Evolutionary conservation across 2,797 vertebrate genomes (phyloP).

Genomic region (Lycodopsis pacificus): DNA sequence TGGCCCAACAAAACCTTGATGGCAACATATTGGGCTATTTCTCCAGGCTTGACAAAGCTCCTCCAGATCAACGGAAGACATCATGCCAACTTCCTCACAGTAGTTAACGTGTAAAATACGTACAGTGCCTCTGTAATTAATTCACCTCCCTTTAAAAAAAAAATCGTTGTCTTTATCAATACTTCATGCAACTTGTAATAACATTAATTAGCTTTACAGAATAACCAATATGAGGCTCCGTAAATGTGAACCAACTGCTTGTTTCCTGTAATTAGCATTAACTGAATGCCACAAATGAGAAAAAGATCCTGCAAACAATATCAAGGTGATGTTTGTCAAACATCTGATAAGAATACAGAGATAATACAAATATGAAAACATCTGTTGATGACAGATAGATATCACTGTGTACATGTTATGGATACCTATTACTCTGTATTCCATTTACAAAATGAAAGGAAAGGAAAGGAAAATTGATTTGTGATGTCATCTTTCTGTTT

Average conservation of each 20-base stretch:
- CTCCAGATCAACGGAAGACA: not conserved
- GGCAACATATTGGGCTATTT: not conserved
- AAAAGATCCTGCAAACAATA: not conserved
- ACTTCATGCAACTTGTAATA: not conserved
- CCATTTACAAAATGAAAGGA: too few relatives aligned
- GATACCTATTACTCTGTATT: not conserved
- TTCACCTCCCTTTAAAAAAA: not conserved
- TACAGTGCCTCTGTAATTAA: not conserved
- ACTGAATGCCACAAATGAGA: not conserved
- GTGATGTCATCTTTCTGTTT: not conserved
- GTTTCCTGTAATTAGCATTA: not conserved
- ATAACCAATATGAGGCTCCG: not conserved
- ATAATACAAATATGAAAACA: not conserved
- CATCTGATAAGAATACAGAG: not conserved
- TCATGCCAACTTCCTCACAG: too few relatives aligned
- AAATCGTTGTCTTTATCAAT: not conserved
- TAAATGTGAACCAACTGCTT: conserved; percentile 13
- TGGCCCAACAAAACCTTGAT: not conserved
- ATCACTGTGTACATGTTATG: not conserved
- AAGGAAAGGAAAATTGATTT: conserved; percentile 11
- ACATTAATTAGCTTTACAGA: not conserved
- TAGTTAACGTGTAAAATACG: too few relatives aligned
- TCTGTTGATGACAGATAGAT: not conserved
- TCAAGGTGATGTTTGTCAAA: not conserved
- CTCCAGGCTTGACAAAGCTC: not conserved